These are phyloP conservation scores for Phlogophora meticulosa DNA, from an alignment of 2,888 invertebrate species.

Conservation along the genomic window DNA sequence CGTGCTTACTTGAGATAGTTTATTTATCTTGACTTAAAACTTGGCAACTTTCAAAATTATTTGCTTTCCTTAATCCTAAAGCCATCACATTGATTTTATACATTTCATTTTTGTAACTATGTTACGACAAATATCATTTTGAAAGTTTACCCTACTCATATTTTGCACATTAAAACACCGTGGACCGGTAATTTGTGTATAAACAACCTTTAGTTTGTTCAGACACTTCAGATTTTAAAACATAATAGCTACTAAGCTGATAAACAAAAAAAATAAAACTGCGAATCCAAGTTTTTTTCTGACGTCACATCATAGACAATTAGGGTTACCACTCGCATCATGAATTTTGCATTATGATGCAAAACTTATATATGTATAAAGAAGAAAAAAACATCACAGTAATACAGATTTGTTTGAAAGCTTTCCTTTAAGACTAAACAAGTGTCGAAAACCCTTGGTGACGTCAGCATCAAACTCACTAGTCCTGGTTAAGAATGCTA, in stretches of 20 bases:
- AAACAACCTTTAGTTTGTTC: constrained; percentile 65
- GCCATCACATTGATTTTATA: constrained; percentile 52
- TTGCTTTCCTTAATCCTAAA: constrained; percentile 41
- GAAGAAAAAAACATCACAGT: constrained; percentile 17
- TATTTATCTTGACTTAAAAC: constrained; percentile 13
- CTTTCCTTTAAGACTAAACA: constrained; percentile 4
- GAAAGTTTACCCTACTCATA: constrained; percentile 48
- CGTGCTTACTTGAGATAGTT: not conserved
- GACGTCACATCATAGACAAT: constrained; percentile 29
- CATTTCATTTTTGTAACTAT: constrained; percentile 46
- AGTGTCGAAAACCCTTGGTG: not conserved
- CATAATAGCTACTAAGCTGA: constrained; percentile 45
- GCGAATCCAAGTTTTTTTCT: constrained; percentile 28
- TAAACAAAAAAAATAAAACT: constrained; percentile 46
- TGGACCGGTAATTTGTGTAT: constrained; percentile 39
- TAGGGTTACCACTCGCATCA: not conserved
- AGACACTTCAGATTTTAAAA: constrained; percentile 38
- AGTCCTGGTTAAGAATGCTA: constrained; percentile 36
- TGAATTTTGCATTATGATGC: not conserved
- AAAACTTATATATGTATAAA: not conserved
- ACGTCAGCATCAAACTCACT: constrained; percentile 38
- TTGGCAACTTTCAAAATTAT: constrained; percentile 56
- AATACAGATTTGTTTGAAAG: not conserved
- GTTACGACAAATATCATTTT: constrained; percentile 54
- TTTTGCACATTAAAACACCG: constrained; percentile 42